phyloP scores from a whole-genome alignment of 2,113 vertebrate species.

The Sciurus niger region DNA sequence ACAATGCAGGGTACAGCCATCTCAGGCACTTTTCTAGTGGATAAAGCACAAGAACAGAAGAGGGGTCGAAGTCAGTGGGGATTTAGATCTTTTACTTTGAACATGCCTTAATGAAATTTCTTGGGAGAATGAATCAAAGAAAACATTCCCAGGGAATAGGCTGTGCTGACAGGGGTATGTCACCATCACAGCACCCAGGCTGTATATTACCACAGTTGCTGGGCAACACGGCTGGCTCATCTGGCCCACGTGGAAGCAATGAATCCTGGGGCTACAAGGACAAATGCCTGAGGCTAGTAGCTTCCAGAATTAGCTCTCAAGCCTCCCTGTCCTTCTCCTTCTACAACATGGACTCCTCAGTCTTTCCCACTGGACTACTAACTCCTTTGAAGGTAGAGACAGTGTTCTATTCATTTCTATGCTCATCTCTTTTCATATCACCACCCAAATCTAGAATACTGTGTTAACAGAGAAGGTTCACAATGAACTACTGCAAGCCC shows the following conservation, averaged over 20 bases:
- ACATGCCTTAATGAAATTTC: constrained; percentile 75
- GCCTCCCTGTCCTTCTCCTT: neutral
- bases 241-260: neutral
- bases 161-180: constrained; percentile 61
- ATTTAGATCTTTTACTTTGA: constrained; percentile 54
- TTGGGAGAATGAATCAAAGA: constrained; percentile 75
- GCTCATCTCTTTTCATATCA: neutral
- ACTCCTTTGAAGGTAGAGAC: constrained; percentile 1
- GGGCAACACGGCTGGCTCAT: neutral
- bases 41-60: constrained; percentile 2
- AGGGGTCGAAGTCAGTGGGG: constrained; percentile 32
- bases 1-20: neutral
- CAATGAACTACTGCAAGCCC: neutral
- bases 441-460: neutral
- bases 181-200: constrained; percentile 43
- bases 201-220: constrained; percentile 47
- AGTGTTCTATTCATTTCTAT: neutral
- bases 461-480: neutral
- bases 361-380: neutral
- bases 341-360: neutral
- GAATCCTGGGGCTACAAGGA: constrained; percentile 32
- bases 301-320: neutral
- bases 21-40: neutral
- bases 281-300: constrained; percentile 1
- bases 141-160: constrained; percentile 22